A percentile compares a stretch with the other conserved stretches of the same genome.
Evolutionary conservation across 2,113 vertebrate species (phyloP).

Genomic region (Ochotona princeps): DNA sequence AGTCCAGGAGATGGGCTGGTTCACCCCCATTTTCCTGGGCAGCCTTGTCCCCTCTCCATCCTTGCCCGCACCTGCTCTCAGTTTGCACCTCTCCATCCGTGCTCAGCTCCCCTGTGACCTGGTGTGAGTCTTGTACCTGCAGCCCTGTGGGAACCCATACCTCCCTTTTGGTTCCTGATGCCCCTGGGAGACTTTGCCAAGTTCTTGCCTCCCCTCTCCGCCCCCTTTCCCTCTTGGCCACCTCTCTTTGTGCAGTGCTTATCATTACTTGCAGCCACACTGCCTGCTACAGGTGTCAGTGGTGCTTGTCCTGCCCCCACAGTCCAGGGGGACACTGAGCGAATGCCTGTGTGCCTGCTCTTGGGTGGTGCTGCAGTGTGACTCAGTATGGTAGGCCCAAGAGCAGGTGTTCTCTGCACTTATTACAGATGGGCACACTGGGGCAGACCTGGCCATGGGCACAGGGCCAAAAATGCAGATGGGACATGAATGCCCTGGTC

Average conservation of each 20-base stretch:
- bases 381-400: fast-evolving
- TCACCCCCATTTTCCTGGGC: neutral
- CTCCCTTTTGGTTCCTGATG: fast-evolving
- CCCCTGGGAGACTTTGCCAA: neutral
- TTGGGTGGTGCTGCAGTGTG: fast-evolving
- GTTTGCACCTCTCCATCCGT: neutral
- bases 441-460: neutral
- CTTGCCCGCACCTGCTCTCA: neutral
- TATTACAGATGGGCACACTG: neutral
- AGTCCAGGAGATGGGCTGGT: neutral
- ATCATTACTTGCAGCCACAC: no score
- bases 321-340: neutral
- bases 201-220: fast-evolving
- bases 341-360: neutral
- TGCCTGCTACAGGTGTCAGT: neutral
- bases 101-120: neutral
- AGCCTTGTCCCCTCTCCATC: neutral
- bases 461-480: neutral
- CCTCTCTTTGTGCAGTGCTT: neutral
- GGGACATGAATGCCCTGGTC: neutral
- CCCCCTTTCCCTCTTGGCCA: neutral
- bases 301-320: fast-evolving
- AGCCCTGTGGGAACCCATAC: neutral
- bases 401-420: neutral
- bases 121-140: no score